Conservation (phyloP, 2,888 invertebrate species). For the Drosophila pseudotalamancana region DNA sequence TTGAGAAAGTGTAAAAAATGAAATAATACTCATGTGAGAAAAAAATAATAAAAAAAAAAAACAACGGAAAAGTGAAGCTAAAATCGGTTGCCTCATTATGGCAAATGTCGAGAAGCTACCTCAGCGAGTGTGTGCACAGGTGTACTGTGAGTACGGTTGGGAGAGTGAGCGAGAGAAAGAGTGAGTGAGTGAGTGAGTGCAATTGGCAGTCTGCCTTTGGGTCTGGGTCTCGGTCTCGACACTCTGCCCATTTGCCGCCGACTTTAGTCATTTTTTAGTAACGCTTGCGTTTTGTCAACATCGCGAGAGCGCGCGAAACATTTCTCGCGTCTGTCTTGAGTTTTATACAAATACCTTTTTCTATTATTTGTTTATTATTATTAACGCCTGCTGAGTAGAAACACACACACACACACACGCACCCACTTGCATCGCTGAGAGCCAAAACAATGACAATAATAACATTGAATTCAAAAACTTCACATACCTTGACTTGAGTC, state of each 20-base stretch:
- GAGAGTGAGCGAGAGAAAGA: conserved; percentile 9
- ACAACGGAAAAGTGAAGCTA: conserved; percentile 31
- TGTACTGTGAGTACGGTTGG: conserved; percentile 15
- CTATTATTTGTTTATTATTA: conserved; percentile 39
- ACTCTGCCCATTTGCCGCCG: conserved; percentile 61
- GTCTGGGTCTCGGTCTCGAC: conserved; percentile 58
- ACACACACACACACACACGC: conserved; percentile 7
- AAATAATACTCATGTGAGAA: no score
- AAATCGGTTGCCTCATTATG: conserved; percentile 65
- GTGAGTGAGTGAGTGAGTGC: conserved; percentile 34
- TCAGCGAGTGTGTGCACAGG: conserved; percentile 20
- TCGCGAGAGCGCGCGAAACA: conserved; percentile 68
- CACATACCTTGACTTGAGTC: conserved; percentile 67
- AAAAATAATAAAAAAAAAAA: conserved; percentile 10
- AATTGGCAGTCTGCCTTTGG: conserved; percentile 53
- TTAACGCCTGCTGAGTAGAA: conserved; percentile 47
- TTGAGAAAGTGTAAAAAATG: conserved; percentile 41
- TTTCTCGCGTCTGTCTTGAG: conserved; percentile 43
- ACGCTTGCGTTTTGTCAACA: conserved; percentile 79
- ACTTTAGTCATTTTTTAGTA: conserved; percentile 79
- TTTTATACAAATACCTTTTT: conserved; percentile 20
- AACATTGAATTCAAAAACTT: conserved; percentile 39
- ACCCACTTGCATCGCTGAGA: conserved; percentile 7
- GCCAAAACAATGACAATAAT: conserved; percentile 36
- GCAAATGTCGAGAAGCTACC: conserved; percentile 34